Conservation (phyloP, 2,797 vertebrate species). For the Sphenodon punctatus region DNA sequence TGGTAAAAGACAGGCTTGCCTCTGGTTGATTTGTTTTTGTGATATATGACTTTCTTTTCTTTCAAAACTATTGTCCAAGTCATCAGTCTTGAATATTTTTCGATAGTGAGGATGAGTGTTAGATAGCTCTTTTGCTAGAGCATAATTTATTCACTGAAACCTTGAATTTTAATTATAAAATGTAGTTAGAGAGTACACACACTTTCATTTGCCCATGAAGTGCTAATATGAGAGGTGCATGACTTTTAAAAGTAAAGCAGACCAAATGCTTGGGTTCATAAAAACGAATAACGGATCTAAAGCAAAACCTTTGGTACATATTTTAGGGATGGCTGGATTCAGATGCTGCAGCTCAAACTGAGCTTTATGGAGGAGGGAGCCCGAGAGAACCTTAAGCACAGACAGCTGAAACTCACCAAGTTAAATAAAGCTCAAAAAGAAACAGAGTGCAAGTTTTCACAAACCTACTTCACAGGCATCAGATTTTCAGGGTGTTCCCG, state of each 20-base stretch:
- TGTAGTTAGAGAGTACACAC: not conserved
- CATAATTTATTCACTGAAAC: not conserved
- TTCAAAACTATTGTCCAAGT: not conserved
- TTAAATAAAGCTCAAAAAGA: slow-evolving; percentile 22
- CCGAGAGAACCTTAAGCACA: not conserved
- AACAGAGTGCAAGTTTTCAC: slow-evolving; percentile 44
- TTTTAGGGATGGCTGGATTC: not conserved
- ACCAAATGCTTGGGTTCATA: not conserved
- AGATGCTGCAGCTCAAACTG: not conserved
- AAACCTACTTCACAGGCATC: slow-evolving; percentile 26
- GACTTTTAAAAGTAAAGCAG: not conserved
- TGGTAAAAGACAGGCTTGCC: no score
- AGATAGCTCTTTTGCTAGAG: slow-evolving; percentile 26
- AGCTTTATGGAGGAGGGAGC: not conserved
- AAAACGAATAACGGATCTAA: not conserved
- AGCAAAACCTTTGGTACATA: not conserved
- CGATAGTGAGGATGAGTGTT: not conserved
- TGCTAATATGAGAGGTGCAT: not conserved
- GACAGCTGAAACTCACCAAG: not conserved
- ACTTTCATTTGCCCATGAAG: slow-evolving; percentile 3
- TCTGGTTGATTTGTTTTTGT: fast-evolving
- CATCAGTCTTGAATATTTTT: fast-evolving
- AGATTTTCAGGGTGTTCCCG: slow-evolving; percentile 50
- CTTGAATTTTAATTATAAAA: not conserved
- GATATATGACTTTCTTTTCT: not conserved